Base-by-base conservation (phyloP, 2,113 vertebrate species). In the Nothobranchius kuhntae region DNA sequence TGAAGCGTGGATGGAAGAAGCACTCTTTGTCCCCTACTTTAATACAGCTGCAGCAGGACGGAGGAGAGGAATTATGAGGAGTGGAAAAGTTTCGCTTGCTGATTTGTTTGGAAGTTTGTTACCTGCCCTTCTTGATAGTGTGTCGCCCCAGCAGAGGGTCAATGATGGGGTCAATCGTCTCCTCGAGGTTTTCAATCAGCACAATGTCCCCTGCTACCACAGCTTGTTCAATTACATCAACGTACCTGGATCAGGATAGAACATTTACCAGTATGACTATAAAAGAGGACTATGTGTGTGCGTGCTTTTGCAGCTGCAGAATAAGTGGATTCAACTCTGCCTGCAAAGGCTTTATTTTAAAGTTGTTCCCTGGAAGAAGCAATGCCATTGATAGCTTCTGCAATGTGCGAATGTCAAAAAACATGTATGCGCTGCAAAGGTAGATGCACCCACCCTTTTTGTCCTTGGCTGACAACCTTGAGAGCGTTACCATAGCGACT, bases 41-140 rank as follows among this genome's bases (percentile, higher is more conserved):
- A 60, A 95, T 93, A 56, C 90, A 95, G 30, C 92, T 94, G 45
- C 35, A 65, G 11, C 5, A 13, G 5, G 36, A 42, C n/a, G 61
- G 46, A 40, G 13, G 72, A 30, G 0, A 14, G 0, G 10, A 12
- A 8, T 11, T 1, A 15, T 11, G 21, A 54, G 38, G 7, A 7
- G 9, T 47, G 26, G 9, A 0, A 38, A 52, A 14, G 21, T 9
- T 52, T 38, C 21, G 46, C 3, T 54, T 3, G 0, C 8, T 13
- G 9, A 21, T 1, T 17, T 14, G 15, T 14, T 11, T 40, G 38
- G 59, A 6, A 13, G n/a, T 10, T 17, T 35, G 35, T 82, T 87
- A 93, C 87, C 86, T 92, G 84, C 93, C 93, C 86, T 93, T 94
- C 89, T 94, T 91, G 75, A 95, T 93, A 12, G 84, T 91, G 71